A percentile compares a stretch with the other conserved stretches of the same genome.
Conservation (phyloP, 1,140 invertebrate genomes). For the Anastatus disparis region DNA sequence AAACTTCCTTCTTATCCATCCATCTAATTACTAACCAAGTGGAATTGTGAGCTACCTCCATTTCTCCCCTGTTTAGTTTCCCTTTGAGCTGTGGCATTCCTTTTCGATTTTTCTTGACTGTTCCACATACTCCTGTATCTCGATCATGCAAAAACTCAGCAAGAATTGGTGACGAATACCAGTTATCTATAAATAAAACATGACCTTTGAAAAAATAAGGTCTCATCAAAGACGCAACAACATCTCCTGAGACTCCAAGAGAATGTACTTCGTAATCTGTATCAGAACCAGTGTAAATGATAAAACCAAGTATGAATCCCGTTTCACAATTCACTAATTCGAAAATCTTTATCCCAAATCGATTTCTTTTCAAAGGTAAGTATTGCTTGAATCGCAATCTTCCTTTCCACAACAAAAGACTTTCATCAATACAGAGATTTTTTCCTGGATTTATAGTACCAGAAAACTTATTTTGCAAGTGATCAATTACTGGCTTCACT, state of each 20-base stretch:
- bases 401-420: background rate
- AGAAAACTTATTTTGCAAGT: conserved; percentile 41
- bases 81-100: background rate
- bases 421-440: conserved; percentile 13
- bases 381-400: background rate
- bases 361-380: background rate
- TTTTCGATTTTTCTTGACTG: background rate
- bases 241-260: background rate
- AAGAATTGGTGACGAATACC: no score
- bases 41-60: background rate
- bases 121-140: no score
- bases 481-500: conserved; percentile 34
- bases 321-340: background rate
- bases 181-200: no score
- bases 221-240: background rate
- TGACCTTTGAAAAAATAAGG: background rate
- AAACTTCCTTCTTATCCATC: no score
- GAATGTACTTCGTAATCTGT: background rate
- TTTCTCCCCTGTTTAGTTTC: background rate
- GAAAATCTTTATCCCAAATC: background rate
- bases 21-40: background rate
- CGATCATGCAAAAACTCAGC: no score
- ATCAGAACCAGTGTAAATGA: background rate
- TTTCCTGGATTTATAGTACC: conserved; percentile 37
- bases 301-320: background rate